A percentile compares a stretch with the other conserved stretches of the same genome.
phyloP scores from a whole-genome alignment of 2,888 invertebrate genomes.

The Brenthis hecate region DNA sequence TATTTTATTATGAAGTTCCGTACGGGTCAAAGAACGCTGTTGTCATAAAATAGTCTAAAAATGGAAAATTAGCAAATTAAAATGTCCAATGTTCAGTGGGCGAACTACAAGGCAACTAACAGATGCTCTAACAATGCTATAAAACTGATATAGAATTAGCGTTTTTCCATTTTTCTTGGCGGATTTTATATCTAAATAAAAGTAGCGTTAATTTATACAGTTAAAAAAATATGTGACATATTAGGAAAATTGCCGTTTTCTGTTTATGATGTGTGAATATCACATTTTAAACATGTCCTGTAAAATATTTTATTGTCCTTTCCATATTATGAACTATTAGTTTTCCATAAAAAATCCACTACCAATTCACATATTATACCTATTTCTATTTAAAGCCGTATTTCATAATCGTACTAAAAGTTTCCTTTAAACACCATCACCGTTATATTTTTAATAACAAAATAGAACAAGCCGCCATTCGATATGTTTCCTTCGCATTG shows the following conservation, averaged over 20 bases:
- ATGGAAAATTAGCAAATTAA: constrained; percentile 50
- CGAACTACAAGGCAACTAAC: constrained; percentile 54
- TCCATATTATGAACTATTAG: neutral
- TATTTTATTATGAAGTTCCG: constrained; percentile 12
- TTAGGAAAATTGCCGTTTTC: neutral
- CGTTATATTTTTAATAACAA: neutral
- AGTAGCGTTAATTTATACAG: constrained; percentile 22
- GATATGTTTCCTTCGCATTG: constrained; percentile 16
- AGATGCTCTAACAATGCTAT: constrained; percentile 61
- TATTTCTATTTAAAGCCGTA: neutral
- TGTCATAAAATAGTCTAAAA: constrained; percentile 52
- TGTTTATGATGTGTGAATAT: neutral
- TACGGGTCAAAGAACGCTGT: constrained; percentile 50
- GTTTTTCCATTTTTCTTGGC: constrained; percentile 42
- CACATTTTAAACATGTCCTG: neutral
- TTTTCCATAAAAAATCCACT: no score
- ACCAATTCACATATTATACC: no score
- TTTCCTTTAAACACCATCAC: neutral
- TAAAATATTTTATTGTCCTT: neutral
- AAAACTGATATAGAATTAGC: constrained; percentile 48
- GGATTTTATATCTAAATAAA: constrained; percentile 17
- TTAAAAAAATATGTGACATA: neutral
- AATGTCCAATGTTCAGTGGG: constrained; percentile 50
- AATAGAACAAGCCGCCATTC: neutral
- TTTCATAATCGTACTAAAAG: neutral